Evolutionary conservation across 2,113 vertebrate species (phyloP).

Genomic region (Loxodonta africana): DNA sequence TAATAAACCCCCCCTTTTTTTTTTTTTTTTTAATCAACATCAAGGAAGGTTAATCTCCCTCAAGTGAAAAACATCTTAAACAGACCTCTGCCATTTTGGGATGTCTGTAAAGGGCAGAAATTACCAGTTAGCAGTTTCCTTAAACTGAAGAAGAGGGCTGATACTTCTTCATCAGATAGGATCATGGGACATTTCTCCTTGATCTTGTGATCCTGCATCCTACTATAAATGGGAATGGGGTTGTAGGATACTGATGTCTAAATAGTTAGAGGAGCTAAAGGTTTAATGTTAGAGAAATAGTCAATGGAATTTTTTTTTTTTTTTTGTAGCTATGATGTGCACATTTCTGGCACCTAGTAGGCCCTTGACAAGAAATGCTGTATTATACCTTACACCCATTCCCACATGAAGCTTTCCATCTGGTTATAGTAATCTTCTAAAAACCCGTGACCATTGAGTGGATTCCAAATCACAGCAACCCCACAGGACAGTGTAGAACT

Average conservation of each 20-base stretch:
- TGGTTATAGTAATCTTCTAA: not conserved
- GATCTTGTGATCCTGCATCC: not conserved
- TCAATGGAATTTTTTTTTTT: not conserved
- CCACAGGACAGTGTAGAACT: no score
- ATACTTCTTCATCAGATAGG: not conserved
- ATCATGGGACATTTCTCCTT: not conserved
- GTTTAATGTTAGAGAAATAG: not conserved
- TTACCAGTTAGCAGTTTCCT: not conserved
- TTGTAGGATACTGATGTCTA: slow-evolving; percentile 5
- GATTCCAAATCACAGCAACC: no score
- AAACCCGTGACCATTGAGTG: no score
- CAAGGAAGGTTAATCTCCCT: not conserved
- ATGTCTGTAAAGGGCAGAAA: not conserved
- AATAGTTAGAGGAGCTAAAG: not conserved
- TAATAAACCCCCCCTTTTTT: not conserved
- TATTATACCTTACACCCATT: not conserved
- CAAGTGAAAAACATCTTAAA: not conserved
- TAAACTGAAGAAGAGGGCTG: not conserved
- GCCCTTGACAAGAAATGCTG: not conserved
- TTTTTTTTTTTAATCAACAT: not conserved
- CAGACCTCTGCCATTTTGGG: not conserved
- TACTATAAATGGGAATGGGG: not conserved
- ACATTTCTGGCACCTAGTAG: not conserved
- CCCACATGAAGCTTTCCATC: not conserved
- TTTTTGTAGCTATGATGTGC: not conserved